Base-by-base conservation (phyloP, 2,797 vertebrate genomes). In the Semaprochilodus insignis region DNA sequence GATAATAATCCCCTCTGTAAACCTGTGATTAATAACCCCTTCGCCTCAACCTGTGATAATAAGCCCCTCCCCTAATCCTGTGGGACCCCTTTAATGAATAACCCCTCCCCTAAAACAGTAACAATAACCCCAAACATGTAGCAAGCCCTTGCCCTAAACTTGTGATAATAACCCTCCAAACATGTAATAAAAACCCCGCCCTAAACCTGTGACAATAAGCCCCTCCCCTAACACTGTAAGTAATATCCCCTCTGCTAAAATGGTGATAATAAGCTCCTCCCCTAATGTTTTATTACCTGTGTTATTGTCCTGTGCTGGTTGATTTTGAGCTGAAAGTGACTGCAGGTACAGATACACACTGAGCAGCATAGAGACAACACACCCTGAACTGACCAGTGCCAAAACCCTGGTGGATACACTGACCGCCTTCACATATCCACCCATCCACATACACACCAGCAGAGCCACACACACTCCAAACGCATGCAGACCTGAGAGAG, bases 401-500 rank as follows among this genome's bases (percentile, higher is more conserved):
- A 79, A 79, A 15, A 87, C 40, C 59, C 74, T 71, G 70, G 36
- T 23, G 0, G 55, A 77, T 59, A 88, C 66, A 52, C 40, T n/a
- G 2, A 44, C 63, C 2, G 72, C 84, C 31, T n/a, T 75, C 54
- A 86, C 55, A 36, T 76, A 55, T 0, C 84, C 88, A 74, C 27
- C 25, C 55, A 44, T 70, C 88, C 88, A 89, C 76, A 86, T 62
- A 40, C 25, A 59, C 36, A 75, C 21, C 31, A 87, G 6, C 6
- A 88, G 25, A 27, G 55, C 55, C 34, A 78, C 40, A 8, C 74
- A 86, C 75, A 86, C 52, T 19, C 74, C 48, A 13, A 85, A 81
- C 0, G 86, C 88, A 69, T 87, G 63, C 34, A 88, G 60, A 73
- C 87, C 89, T 90, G 77, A 10, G 34, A 27, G 21, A 69, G n/a